These are phyloP conservation scores for Oxygymnocypris stewartii DNA, from an alignment of 2,113 vertebrate species.

Conservation along the genomic window DNA sequence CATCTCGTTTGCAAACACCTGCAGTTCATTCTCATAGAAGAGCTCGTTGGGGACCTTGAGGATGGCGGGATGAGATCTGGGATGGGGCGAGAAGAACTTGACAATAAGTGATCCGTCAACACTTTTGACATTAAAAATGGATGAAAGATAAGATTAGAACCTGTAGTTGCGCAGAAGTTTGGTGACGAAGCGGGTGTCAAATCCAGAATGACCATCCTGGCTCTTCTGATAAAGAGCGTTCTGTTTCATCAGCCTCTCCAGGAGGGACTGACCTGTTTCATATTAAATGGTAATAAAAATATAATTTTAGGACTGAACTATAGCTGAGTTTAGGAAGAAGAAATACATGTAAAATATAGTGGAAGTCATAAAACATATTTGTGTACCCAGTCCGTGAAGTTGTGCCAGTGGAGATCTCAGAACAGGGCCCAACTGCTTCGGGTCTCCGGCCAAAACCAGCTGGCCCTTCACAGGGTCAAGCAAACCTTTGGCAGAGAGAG, in stretches of 20 bases:
- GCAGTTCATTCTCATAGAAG: constrained; percentile 87
- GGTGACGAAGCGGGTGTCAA: constrained; percentile 82
- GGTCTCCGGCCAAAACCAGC: constrained; percentile 91
- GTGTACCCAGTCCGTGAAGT: constrained; percentile 77
- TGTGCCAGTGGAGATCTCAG: constrained; percentile 80
- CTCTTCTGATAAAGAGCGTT: constrained; percentile 81
- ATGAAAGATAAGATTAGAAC: constrained; percentile 62
- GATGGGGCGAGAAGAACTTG: neutral
- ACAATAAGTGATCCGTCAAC: neutral
- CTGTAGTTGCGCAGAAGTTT: constrained; percentile 94
- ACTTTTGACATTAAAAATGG: neutral
- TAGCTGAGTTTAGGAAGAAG: neutral
- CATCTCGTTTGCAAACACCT: constrained; percentile 68
- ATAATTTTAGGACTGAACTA: neutral
- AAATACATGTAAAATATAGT: neutral
- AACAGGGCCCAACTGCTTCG: constrained; percentile 86
- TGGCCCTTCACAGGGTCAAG: constrained; percentile 78
- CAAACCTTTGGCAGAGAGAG: constrained; percentile 74
- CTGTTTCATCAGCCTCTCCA: constrained; percentile 86
- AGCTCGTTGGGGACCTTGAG: constrained; percentile 84
- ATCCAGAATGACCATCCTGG: constrained; percentile 56
- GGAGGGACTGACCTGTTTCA: constrained; percentile 78
- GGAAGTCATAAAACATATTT: neutral
- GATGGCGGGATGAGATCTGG: constrained; percentile 87
- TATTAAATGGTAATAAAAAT: neutral